Percentiles rank a stretch among this genome's conserved stretches.
These are phyloP conservation scores for Myotis planiceps DNA, from an alignment of 2,797 vertebrate species.

Conservation along the genomic window DNA sequence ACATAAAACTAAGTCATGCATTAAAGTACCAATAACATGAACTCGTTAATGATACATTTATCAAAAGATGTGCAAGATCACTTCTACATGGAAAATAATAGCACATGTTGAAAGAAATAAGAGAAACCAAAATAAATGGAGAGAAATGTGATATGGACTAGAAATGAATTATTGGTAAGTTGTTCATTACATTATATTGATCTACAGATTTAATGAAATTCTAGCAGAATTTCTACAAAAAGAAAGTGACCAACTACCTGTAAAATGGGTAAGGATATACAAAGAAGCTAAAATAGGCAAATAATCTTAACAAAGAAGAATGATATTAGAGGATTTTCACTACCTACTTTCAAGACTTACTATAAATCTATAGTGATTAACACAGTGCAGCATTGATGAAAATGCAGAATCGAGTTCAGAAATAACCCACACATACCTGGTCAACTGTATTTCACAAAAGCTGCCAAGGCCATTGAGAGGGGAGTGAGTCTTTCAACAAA, in stretches of 20 bases:
- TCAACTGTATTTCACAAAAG: slow-evolving; percentile 23
- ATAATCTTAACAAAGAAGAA: neutral
- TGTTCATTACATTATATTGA: neutral
- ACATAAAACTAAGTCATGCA: neutral
- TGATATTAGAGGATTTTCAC: neutral
- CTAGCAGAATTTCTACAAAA: neutral
- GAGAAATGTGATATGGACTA: neutral
- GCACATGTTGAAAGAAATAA: neutral
- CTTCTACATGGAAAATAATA: neutral
- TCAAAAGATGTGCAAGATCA: neutral
- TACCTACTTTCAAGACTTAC: neutral
- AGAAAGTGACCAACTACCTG: neutral
- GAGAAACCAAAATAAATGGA: neutral
- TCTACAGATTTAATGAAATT: neutral
- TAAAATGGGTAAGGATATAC: neutral
- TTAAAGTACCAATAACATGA: neutral
- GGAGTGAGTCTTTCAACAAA: neutral
- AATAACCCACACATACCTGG: neutral
- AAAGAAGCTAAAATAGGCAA: neutral
- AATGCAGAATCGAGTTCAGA: neutral
- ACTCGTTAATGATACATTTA: neutral
- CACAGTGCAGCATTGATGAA: neutral
- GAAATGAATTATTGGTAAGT: neutral
- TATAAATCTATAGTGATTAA: slow-evolving; percentile 13
- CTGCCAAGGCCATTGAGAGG: neutral